Base-by-base conservation (phyloP, 2,888 invertebrate species). In the Nudaria mundana region DNA sequence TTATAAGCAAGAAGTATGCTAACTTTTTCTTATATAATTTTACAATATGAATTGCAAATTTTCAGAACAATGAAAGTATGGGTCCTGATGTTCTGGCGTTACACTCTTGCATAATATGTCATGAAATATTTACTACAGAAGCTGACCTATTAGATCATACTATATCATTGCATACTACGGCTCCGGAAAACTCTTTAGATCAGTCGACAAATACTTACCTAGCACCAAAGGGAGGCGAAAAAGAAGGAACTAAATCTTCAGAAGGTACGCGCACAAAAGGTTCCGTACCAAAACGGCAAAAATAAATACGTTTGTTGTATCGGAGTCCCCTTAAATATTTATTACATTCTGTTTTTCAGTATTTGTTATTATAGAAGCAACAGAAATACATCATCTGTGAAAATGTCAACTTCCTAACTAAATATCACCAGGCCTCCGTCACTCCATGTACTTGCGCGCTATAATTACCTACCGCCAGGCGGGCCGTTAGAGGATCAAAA, bases 101-200 rank as follows among this genome's bases (percentile, higher is more conserved):
- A 31, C 81, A 87, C 52, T 83, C 86, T 1, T 87, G 87, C 53
- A 76, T 80, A 3, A 71, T 86, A 15, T 87, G 87, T 42, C 86
- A 86, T 51, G 86, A 85, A 55, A 84, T 87, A 63, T 87, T 87
- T 44, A 83, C 82, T 0, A 83, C 76, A 1, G 86, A 87, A 32
- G 67, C 76, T 8, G 86, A 87, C 61, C 71, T 86, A 16, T 66
- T 87, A 10, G 82, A 85, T 35, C 87, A 88, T 44, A 83, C 86
- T 0, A 85, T 86, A 52, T 78, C 74, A 20, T 65, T 75, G 20
- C 87, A 87, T 54, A 74, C 83, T 2, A 77, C 81, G 3, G 29
- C 20, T 16, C 18, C 42, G 3, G 63, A 69, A 14, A 65, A 59
- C 38, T 40, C 52, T 8, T 41, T 53, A 5, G 60, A 64, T 5